Base-by-base conservation (phyloP, 2,797 vertebrate genomes). In the Girardinus metallicus region DNA sequence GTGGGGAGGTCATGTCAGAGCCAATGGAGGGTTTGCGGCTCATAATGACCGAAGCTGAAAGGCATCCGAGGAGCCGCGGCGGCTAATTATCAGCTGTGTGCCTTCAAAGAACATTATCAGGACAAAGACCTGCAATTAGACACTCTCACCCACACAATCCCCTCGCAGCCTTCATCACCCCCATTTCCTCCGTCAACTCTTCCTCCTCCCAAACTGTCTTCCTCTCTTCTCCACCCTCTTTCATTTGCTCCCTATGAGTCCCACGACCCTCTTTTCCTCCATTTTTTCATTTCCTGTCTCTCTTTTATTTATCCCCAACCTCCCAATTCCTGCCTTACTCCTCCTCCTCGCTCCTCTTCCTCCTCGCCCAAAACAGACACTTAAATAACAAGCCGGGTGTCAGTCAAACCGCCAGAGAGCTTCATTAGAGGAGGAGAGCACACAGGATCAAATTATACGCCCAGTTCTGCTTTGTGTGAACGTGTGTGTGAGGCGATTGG, bases 51-150 rank as follows among this genome's bases (percentile, higher is more conserved):
- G 79, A 87, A 43, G 86, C 89, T 93, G 91, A 93, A 92, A 93
- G 93, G 92, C 94, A 82, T 93, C 88, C 68, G 80, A 70, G 77
- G 84, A 87, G 92, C 89, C 84, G 80, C 85, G 91, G 89, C 91
- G 82, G 86, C 91, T 95, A 96, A 97, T 96, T 95, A 96, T 94
- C 92, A 92, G 92, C 93, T 94, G 93, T 94, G 92, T 79, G 92
- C 84, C 91, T 94, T 95, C 93, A 95, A 94, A 95, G 94, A 94
- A 92, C 93, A 94, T 96, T 95, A 95, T 95, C 94, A 90, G 90
- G 92, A 94, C 91, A 93, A 93, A 95, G 94, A 94, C 94, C 93
- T 91, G 91, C 93, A 95, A 95, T 96, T 78, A 78, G 57, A 76
- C 84, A 79, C 86, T 47, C 86, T 74, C 78, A 71, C 55, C 44